A percentile compares a stretch with the other conserved stretches of the same genome.
phyloP scores from a whole-genome alignment of 2,113 vertebrate species.

The Nycticebus coucang region DNA sequence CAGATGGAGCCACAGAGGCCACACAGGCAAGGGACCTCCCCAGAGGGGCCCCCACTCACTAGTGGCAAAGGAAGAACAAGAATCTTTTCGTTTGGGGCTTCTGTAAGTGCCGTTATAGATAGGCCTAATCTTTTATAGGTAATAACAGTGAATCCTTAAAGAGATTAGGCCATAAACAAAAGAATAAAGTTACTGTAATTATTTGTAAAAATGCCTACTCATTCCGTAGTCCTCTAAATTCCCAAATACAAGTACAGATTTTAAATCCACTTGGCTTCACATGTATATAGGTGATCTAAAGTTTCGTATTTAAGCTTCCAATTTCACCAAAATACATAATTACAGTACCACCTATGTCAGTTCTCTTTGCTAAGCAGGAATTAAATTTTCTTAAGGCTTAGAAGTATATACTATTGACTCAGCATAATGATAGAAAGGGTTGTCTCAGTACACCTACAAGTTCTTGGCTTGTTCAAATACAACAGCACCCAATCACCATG shows the following conservation, averaged over 20 bases:
- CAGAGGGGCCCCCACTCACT: background rate
- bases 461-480: background rate
- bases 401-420: background rate
- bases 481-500: background rate
- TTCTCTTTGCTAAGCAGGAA: background rate
- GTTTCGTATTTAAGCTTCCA: background rate
- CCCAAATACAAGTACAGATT: background rate
- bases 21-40: background rate
- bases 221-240: background rate
- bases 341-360: background rate
- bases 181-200: background rate
- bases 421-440: background rate
- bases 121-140: background rate
- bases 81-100: conserved; percentile 9
- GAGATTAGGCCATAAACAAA: background rate
- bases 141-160: conserved; percentile 29
- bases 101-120: background rate
- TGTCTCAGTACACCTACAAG: background rate
- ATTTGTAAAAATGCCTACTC: background rate
- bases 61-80: background rate
- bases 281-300: background rate
- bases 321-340: background rate
- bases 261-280: conserved; percentile 6
- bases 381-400: background rate
- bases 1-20: background rate